Conservation (phyloP, 2,113 vertebrate genomes). For the Lonchura striata region DNA sequence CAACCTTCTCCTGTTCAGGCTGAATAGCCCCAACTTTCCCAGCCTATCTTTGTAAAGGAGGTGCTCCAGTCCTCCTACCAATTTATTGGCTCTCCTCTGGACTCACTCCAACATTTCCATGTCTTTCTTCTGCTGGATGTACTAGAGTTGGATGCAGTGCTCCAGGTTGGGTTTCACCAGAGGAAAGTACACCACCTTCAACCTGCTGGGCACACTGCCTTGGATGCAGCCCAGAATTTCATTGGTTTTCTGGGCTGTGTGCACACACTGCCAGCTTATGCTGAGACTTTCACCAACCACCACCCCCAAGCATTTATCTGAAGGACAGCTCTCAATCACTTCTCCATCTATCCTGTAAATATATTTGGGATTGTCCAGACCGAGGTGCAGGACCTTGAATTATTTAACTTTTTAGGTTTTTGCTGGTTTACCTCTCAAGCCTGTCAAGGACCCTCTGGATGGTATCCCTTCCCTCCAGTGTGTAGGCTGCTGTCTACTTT, state of each 20-base stretch:
- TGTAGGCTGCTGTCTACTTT: neutral
- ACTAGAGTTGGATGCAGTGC: too few species aligned
- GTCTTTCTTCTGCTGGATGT: fast-evolving
- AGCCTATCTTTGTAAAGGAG: neutral
- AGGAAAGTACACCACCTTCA: neutral
- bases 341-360: neutral
- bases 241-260: neutral
- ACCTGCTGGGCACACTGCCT: fast-evolving
- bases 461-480: neutral
- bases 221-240: neutral
- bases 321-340: neutral
- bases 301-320: too few species aligned
- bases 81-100: neutral
- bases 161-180: neutral
- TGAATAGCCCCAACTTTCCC: neutral
- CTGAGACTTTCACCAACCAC: neutral
- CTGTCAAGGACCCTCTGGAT: neutral
- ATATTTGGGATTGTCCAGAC: neutral
- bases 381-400: neutral
- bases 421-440: neutral
- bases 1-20: neutral
- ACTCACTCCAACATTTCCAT: neutral
- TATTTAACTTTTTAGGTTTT: neutral
- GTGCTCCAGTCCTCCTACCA: neutral
- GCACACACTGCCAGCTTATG: fast-evolving